A percentile compares a stretch with the other conserved stretches of the same genome.
phyloP scores from a whole-genome alignment of 2,113 vertebrate genomes.

The Oreochromis niloticus region DNA sequence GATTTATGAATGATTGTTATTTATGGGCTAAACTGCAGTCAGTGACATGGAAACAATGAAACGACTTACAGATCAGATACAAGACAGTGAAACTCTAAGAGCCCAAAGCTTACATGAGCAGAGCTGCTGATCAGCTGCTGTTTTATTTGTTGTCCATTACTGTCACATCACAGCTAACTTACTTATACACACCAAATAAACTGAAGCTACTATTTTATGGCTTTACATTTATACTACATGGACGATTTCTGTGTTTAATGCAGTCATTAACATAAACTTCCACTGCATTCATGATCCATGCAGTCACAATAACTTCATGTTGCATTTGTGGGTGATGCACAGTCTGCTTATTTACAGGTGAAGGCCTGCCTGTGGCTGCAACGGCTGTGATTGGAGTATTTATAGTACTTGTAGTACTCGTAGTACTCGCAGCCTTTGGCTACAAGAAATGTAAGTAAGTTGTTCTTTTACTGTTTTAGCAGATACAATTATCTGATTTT shows the following conservation, averaged over 20 bases:
- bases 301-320: not conserved
- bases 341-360: not conserved
- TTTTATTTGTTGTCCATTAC: not conserved
- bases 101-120: not conserved
- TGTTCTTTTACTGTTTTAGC: not conserved
- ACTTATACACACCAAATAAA: not conserved
- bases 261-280: not conserved
- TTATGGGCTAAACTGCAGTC: too few species aligned
- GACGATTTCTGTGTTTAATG: not conserved
- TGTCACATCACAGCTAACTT: not conserved
- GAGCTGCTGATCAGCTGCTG: not conserved
- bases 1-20: too few species aligned
- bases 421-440: not conserved
- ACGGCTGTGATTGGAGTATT: not conserved
- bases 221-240: not conserved
- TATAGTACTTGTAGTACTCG: not conserved
- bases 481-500: not conserved
- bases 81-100: too few species aligned
- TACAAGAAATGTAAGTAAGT: not conserved
- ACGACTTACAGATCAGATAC: too few species aligned
- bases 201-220: not conserved
- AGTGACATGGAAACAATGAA: too few species aligned
- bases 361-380: not conserved
- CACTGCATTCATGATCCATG: not conserved
- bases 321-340: not conserved